These are phyloP conservation scores for Deilephila porcellus DNA, from an alignment of 2,888 invertebrate species.

Conservation along the genomic window DNA sequence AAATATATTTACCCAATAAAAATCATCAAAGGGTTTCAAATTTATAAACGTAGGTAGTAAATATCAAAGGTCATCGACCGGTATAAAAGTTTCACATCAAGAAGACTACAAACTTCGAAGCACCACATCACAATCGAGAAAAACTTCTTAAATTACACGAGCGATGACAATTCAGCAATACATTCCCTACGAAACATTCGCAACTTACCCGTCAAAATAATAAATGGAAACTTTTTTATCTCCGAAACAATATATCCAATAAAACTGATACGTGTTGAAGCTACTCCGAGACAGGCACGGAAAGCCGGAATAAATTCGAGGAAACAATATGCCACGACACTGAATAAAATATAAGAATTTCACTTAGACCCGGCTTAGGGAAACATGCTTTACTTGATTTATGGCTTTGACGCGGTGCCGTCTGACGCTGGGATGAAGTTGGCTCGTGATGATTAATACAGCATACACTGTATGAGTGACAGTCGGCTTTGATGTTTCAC, in stretches of 20 bases:
- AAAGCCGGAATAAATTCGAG: conserved; percentile 42
- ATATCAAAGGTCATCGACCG: neutral
- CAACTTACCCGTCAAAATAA: conserved; percentile 29
- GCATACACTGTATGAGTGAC: conserved; percentile 30
- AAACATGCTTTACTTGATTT: conserved; percentile 56
- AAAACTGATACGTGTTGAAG: conserved; percentile 54
- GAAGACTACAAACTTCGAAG: no score
- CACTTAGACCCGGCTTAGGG: conserved; percentile 43
- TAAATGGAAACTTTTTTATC: conserved; percentile 35
- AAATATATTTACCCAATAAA: neutral
- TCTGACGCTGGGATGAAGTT: conserved; percentile 59
- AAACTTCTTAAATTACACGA: neutral
- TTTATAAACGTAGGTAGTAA: neutral
- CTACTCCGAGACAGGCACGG: conserved; percentile 54
- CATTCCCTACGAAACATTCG: conserved; percentile 20
- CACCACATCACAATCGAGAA: no score
- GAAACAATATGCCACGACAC: conserved; percentile 48
- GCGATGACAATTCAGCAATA: conserved; percentile 15
- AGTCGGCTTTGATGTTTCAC: conserved; percentile 43
- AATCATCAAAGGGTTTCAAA: neutral
- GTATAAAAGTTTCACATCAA: neutral
- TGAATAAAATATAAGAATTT: conserved; percentile 63
- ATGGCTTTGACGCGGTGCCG: conserved; percentile 55
- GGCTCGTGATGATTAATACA: conserved; percentile 68
- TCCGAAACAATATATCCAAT: conserved; percentile 35